A percentile compares a stretch with the other conserved stretches of the same genome.
These are phyloP conservation scores for Sphaeramia orbicularis DNA, from an alignment of 2,797 vertebrate genomes.

Conservation along the genomic window DNA sequence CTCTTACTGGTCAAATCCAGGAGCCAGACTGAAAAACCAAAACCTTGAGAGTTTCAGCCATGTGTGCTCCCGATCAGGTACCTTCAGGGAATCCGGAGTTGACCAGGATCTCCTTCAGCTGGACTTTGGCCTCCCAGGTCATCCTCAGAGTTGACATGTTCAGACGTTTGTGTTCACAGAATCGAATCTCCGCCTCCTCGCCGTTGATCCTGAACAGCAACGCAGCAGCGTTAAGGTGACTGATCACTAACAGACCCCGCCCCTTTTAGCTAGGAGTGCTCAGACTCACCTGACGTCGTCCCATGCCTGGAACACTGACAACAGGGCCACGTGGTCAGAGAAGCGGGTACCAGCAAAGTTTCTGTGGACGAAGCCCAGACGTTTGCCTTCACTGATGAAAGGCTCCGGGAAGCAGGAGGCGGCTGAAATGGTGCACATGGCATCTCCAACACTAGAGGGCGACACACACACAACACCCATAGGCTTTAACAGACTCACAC, in stretches of 20 bases:
- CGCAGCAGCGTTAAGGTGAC: neutral
- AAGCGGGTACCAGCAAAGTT: constrained; percentile 94
- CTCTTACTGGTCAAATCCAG: too few relatives aligned
- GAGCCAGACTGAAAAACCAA: too few relatives aligned
- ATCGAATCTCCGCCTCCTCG: constrained; percentile 93
- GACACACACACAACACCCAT: neutral
- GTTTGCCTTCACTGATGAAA: constrained; percentile 94
- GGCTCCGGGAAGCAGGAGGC: constrained; percentile 97
- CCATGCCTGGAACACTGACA: constrained; percentile 96
- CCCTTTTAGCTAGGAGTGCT: neutral
- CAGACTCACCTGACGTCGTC: constrained; percentile 90
- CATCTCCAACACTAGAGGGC: constrained; percentile 92
- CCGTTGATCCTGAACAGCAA: constrained; percentile 88
- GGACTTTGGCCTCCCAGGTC: constrained; percentile 99
- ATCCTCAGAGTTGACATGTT: constrained; percentile 96
- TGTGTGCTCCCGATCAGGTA: too few relatives aligned
- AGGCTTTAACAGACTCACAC: fast-evolving
- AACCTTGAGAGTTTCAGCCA: too few relatives aligned
- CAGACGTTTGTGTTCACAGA: constrained; percentile 97
- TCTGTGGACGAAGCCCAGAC: constrained; percentile 92
- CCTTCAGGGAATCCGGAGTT: constrained; percentile 96
- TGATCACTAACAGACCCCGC: neutral
- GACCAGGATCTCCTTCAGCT: constrained; percentile 95
- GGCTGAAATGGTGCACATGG: constrained; percentile 94
- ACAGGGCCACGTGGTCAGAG: constrained; percentile 95